These are phyloP conservation scores for Chloroceryle amazona DNA, from an alignment of 2,797 vertebrate species.

Conservation along the genomic window DNA sequence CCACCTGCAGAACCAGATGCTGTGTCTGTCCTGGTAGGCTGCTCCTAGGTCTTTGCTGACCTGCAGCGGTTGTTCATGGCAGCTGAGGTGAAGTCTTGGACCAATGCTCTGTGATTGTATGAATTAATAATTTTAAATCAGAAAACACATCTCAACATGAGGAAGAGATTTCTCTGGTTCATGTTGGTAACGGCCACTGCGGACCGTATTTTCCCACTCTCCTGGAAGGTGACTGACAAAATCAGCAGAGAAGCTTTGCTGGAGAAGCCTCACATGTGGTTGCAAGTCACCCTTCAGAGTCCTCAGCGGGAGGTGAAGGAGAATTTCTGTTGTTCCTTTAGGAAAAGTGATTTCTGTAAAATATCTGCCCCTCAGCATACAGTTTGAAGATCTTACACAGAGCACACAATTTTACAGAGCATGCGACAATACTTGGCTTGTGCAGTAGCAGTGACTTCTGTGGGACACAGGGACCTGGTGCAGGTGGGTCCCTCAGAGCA, in stretches of 20 bases:
- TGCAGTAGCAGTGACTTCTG: not conserved
- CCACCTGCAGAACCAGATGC: not conserved
- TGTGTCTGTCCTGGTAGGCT: fast-evolving
- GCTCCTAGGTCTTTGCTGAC: not conserved
- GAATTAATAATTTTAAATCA: not conserved
- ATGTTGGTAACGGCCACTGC: not conserved
- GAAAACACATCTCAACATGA: not conserved
- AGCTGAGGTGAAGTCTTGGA: not conserved
- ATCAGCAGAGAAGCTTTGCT: not conserved
- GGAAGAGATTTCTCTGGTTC: not conserved
- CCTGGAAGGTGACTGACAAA: not conserved
- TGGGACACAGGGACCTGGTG: not conserved
- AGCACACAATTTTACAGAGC: not conserved
- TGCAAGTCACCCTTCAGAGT: not conserved
- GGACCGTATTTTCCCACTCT: not conserved
- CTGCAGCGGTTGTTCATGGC: fast-evolving
- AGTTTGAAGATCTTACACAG: not conserved
- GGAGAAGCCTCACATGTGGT: not conserved
- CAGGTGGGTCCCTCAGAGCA: not conserved
- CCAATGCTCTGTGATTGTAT: fast-evolving
- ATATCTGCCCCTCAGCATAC: not conserved
- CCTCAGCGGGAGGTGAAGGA: not conserved
- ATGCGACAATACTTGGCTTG: not conserved
- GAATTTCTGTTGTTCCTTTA: not conserved
- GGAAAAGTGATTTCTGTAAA: not conserved